A percentile compares a stretch with the other conserved stretches of the same genome.
Conservation (phyloP, 2,797 vertebrate genomes). For the Hyperoplus immaculatus region DNA sequence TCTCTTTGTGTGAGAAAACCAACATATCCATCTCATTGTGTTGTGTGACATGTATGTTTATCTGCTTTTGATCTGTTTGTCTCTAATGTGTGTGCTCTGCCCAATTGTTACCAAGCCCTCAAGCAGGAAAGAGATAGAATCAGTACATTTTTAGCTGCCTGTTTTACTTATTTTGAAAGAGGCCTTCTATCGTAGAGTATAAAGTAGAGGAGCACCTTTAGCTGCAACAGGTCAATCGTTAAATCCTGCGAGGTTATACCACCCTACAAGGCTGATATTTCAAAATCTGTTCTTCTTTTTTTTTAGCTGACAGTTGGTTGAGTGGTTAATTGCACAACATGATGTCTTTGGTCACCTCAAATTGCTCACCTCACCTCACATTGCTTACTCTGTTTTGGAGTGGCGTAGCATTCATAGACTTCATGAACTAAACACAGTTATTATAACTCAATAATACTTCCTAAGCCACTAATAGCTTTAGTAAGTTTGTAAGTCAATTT, state of each 20-base stretch:
- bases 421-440: neutral
- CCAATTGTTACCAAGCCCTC: conserved; percentile 4
- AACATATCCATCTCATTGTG: neutral
- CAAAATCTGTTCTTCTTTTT: conserved; percentile 50
- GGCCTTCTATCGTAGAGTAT: neutral
- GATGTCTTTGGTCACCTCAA: neutral
- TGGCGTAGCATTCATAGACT: neutral
- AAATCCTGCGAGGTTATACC: conserved; percentile 35
- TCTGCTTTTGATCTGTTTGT: conserved; percentile 4
- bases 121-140: conserved; percentile 3
- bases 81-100: neutral
- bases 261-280: conserved; percentile 47
- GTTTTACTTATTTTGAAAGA: conserved; percentile 2
- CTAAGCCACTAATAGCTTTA: neutral
- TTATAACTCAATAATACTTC: neutral
- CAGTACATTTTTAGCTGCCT: neutral
- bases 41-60: neutral
- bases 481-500: too few species aligned
- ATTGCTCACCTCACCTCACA: neutral
- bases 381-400: conserved; percentile 1
- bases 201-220: conserved; percentile 17
- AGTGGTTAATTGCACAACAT: conserved; percentile 50
- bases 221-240: conserved; percentile 34
- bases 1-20: neutral
- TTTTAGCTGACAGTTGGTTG: conserved; percentile 46